Evolutionary conservation across 2,113 vertebrate species (phyloP), one percentile per base, ranked within the genome.

Genomic region (Hucho hucho): DNA sequence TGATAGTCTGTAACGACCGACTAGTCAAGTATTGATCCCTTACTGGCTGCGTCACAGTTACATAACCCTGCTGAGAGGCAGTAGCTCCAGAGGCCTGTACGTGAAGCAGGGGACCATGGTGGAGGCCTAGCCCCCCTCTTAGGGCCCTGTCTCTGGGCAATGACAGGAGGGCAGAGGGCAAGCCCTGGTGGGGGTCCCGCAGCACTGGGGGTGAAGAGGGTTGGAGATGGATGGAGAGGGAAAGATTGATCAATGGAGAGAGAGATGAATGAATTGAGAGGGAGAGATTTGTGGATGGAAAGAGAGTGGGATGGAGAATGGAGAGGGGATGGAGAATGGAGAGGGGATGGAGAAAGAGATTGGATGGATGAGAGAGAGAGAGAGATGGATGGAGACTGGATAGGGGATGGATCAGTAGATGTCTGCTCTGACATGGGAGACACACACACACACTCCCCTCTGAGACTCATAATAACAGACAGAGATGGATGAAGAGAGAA

Each of bases 381-480:
- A 43, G 7, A 7, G 37, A 37, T 37, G 6, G 32, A 43, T 43
- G 37, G 37, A 43, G 37, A 43, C 2, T 43, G 9, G 9, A 43
- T 0, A 43, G 37, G 37, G 2, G 28, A 28, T 28, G 28, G n/a
- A n/a, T n/a, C n/a, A n/a, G n/a, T n/a, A n/a, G n/a, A n/a, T n/a
- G 25, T 29, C 25, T 53, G 49, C 49, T 53, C 16, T 53, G 49
- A 16, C 14, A 18, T 53, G 49, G 3, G 25, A 43, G 9, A 3
- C 29, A 18, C 18, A 67, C 29, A 37, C 56, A 64, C 16, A 46
- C 72, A 64, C 59, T 78, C 4, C 74, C 68, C 56, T 75, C 46
- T 49, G 63, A 78, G 37, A 29, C 69, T 77, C 47, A 75, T 75
- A 75, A 75, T 77, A 75, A 75, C 29, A 79, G 59, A 69, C 70